Percentiles rank a stretch among this genome's conserved stretches.
These are phyloP conservation scores for Thalassaphorura encarpata DNA, from an alignment of 1,140 invertebrate species.

Conservation along the genomic window DNA sequence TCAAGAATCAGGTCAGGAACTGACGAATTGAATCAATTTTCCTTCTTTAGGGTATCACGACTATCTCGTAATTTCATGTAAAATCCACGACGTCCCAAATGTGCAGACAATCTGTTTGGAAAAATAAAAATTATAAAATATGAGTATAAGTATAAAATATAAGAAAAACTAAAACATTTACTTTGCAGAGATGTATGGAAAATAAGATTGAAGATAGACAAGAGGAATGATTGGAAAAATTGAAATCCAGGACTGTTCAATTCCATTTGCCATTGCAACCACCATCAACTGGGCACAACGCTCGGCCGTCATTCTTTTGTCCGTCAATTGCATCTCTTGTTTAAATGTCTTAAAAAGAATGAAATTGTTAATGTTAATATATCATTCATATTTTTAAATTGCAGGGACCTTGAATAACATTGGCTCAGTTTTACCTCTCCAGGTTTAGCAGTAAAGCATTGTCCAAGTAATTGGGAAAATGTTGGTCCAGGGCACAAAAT, in stretches of 20 bases:
- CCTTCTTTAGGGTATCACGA: conserved; percentile 16
- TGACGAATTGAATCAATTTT: no score
- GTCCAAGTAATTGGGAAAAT: conserved; percentile 57
- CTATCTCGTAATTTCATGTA: conserved; percentile 19
- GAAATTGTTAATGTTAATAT: not conserved
- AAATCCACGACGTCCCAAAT: not conserved
- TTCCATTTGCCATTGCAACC: conserved; percentile 63
- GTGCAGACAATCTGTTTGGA: no score
- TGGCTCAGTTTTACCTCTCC: conserved; percentile 44
- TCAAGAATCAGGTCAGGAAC: no score
- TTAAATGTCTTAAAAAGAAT: conserved; percentile 50
- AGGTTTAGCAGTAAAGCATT: conserved; percentile 54
- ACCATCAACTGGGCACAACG: conserved; percentile 62
- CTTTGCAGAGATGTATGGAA: conserved; percentile 48
- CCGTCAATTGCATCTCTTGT: conserved; percentile 39
- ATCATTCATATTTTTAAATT: not conserved
- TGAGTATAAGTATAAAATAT: no score
- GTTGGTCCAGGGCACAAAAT: conserved; percentile 67
- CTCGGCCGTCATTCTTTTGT: conserved; percentile 53
- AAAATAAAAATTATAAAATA: no score
- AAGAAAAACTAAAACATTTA: conserved; percentile 39
- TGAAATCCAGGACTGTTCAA: conserved; percentile 65
- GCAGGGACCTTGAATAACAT: no score
- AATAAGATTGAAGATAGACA: conserved; percentile 53
- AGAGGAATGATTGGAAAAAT: conserved; percentile 52